Evolutionary conservation across 1,140 invertebrate species (phyloP).

Genomic region (Pseudomyrmex cubaensis): DNA sequence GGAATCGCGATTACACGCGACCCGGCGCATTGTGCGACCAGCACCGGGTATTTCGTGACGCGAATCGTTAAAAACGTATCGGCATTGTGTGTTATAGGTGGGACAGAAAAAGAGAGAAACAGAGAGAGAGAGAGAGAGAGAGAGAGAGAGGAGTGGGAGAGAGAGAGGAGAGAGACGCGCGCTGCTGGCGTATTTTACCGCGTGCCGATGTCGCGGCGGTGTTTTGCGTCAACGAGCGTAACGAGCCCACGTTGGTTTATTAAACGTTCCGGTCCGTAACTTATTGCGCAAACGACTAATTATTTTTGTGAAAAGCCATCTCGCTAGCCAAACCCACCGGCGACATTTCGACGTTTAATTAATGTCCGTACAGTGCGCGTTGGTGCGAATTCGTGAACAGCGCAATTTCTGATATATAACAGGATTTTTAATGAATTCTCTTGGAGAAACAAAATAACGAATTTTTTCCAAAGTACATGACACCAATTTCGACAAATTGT

Average conservation of each 20-base stretch:
- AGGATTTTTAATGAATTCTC: slow-evolving; percentile 28
- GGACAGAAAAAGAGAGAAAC: slow-evolving; percentile 29
- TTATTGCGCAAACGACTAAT: slow-evolving; percentile 63
- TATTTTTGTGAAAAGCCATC: slow-evolving; percentile 62
- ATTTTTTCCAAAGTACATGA: neutral
- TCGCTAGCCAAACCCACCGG: slow-evolving; percentile 26
- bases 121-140: neutral
- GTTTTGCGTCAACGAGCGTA: slow-evolving; percentile 46
- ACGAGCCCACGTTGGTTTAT: slow-evolving; percentile 63
- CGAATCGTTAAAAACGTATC: slow-evolving; percentile 66
- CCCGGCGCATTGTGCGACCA: slow-evolving; percentile 42
- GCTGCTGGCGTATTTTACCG: slow-evolving; percentile 36
- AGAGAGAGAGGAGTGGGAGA: neutral
- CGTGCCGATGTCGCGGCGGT: slow-evolving; percentile 35
- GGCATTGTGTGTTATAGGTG: slow-evolving; percentile 57
- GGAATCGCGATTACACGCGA: slow-evolving; percentile 49
- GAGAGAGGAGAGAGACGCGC: neutral
- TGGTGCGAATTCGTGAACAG: neutral
- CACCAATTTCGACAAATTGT: neutral
- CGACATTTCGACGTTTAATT: slow-evolving; percentile 61
- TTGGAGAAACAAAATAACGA: neutral
- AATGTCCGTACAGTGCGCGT: slow-evolving; percentile 8
- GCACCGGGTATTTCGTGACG: slow-evolving; percentile 55
- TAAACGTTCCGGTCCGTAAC: slow-evolving; percentile 61
- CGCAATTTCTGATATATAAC: slow-evolving; percentile 15